Conservation (phyloP, 1,140 invertebrate genomes). For the Drosophila seguyi region DNA sequence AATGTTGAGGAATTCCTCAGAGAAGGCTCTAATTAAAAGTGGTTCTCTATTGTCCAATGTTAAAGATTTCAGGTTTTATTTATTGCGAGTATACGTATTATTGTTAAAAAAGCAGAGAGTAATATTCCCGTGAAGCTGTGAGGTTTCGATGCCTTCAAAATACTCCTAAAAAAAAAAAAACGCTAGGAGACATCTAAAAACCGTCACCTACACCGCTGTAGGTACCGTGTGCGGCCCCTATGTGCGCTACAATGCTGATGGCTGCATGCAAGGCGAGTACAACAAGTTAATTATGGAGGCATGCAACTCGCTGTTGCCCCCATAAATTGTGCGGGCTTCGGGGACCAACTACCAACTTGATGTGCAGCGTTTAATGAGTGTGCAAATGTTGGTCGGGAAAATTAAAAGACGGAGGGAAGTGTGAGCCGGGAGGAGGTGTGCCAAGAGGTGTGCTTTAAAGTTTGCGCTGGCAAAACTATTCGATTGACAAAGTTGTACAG, state of each 20-base stretch:
- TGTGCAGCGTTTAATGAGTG: slow-evolving; percentile 71
- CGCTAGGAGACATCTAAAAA: slow-evolving; percentile 49
- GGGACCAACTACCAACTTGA: slow-evolving; percentile 30
- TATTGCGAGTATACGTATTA: neutral
- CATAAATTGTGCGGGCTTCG: slow-evolving; percentile 71
- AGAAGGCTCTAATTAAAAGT: slow-evolving; percentile 51
- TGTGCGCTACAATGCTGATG: neutral
- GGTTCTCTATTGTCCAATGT: neutral
- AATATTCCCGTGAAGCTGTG: neutral
- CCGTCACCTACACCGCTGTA: slow-evolving; percentile 32
- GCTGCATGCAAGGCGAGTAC: slow-evolving; percentile 51
- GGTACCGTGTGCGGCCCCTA: slow-evolving; percentile 21
- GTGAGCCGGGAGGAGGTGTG: neutral
- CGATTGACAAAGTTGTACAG: slow-evolving; percentile 64
- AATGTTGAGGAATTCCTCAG: slow-evolving; percentile 20
- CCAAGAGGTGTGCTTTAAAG: slow-evolving; percentile 45
- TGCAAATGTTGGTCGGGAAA: slow-evolving; percentile 58
- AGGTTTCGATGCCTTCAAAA: slow-evolving; percentile 6
- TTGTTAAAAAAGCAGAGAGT: neutral
- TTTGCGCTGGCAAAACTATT: slow-evolving; percentile 66
- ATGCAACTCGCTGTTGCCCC: slow-evolving; percentile 55
- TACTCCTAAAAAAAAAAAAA: slow-evolving; percentile 3
- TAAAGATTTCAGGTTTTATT: neutral
- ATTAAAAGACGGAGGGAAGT: slow-evolving; percentile 1
- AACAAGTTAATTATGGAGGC: slow-evolving; percentile 80